Conservation (phyloP, 2,113 vertebrate species). For the Phalacrocorax aristotelis region DNA sequence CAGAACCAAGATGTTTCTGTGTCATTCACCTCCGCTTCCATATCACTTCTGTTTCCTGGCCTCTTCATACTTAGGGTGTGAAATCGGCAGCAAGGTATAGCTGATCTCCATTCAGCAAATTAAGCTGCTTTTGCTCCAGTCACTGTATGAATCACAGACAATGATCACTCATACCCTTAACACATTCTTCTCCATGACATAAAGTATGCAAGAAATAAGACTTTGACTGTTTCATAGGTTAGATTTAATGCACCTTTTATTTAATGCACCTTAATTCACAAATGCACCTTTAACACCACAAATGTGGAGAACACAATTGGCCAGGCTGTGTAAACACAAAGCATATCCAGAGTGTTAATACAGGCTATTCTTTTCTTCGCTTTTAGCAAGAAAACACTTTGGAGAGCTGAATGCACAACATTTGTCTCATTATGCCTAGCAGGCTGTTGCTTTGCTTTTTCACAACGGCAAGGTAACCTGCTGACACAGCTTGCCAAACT, state of each 20-base stretch:
- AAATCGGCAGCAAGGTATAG: background rate
- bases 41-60: background rate
- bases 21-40: background rate
- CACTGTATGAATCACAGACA: background rate
- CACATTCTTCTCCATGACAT: background rate
- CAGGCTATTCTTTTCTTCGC: slow-evolving; percentile 8
- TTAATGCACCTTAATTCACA: background rate
- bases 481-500: slow-evolving; percentile 40
- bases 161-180: background rate
- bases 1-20: background rate
- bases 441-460: slow-evolving; percentile 14
- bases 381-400: slow-evolving; percentile 17
- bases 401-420: background rate
- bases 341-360: background rate
- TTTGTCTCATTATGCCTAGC: slow-evolving; percentile 30
- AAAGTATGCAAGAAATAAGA: background rate
- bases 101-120: background rate
- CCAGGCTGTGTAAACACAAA: background rate
- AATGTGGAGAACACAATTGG: background rate
- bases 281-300: background rate
- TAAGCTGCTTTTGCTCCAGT: background rate
- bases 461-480: slow-evolving; percentile 45
- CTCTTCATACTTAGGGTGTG: background rate
- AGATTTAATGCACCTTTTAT: background rate
- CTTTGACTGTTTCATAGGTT: background rate